Evolutionary conservation across 2,797 vertebrate species (phyloP).

Genomic region (Enteromius mattozi): DNA sequence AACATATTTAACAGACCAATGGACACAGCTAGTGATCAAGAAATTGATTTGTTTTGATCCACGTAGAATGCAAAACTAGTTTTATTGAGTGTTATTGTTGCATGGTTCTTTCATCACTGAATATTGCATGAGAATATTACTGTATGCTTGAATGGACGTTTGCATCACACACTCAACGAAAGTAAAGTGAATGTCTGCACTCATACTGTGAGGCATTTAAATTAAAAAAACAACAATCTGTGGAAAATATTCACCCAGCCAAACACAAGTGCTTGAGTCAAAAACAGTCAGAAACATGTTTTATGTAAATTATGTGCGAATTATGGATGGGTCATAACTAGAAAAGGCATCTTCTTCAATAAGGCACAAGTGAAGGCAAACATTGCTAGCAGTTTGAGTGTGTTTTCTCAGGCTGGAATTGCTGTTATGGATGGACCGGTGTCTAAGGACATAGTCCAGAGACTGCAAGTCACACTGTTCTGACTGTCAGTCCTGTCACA

Average conservation of each 20-base stretch:
- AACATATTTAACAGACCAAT: conserved; percentile 27
- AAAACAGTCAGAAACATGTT: neutral
- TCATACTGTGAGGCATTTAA: conserved; percentile 17
- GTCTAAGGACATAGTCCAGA: conserved; percentile 12
- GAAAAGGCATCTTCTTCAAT: neutral
- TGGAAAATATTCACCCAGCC: neutral
- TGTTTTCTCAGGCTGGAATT: neutral
- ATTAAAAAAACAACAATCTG: conserved; percentile 5
- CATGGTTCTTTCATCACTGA: conserved; percentile 58
- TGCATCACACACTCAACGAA: conserved; percentile 45
- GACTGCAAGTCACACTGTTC: conserved; percentile 24
- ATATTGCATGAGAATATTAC: conserved; percentile 78
- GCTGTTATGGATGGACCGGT: neutral
- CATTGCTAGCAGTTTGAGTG: neutral
- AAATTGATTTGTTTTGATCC: conserved; percentile 25
- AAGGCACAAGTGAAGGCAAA: neutral
- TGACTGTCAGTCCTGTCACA: conserved; percentile 58
- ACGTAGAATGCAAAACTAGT: neutral
- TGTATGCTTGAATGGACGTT: conserved; percentile 67
- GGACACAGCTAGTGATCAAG: conserved; percentile 4
- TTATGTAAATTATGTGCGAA: neutral
- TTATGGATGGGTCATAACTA: neutral
- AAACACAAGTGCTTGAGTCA: neutral
- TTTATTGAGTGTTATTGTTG: conserved; percentile 34
- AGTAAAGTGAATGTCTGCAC: conserved; percentile 23